Percentiles rank a stretch among this genome's conserved stretches.
These are phyloP conservation scores for Phyllostomus hastatus DNA, from an alignment of 2,113 vertebrate species.

Conservation along the genomic window DNA sequence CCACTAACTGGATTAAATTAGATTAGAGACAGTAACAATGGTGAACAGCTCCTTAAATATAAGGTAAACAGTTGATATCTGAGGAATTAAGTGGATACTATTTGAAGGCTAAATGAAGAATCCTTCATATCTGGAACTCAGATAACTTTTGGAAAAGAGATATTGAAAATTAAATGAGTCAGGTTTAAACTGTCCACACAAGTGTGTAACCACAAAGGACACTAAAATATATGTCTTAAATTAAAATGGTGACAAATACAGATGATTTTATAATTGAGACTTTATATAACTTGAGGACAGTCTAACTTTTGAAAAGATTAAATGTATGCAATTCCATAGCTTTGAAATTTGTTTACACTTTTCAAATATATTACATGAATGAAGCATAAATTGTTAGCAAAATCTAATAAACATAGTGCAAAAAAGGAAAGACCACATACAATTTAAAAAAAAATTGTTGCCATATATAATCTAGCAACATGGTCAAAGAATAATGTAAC, in stretches of 20 bases:
- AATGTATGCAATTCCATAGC: not conserved
- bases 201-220: not conserved
- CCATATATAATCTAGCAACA: not conserved
- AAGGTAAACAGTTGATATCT: not conserved
- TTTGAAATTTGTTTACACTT: not conserved
- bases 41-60: not conserved
- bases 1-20: not conserved
- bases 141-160: not conserved
- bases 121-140: not conserved
- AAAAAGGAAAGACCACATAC: not conserved
- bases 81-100: not conserved
- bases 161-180: not conserved
- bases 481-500: not conserved
- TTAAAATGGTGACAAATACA: not conserved
- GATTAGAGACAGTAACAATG: not conserved
- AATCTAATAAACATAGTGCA: not conserved
- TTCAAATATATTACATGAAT: not conserved
- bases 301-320: not conserved
- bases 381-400: not conserved
- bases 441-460: not conserved
- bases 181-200: not conserved
- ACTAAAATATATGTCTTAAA: not conserved
- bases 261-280: not conserved
- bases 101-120: not conserved
- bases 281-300: not conserved